phyloP scores from a whole-genome alignment of 2,113 vertebrate species.

The Alosa alosa region DNA sequence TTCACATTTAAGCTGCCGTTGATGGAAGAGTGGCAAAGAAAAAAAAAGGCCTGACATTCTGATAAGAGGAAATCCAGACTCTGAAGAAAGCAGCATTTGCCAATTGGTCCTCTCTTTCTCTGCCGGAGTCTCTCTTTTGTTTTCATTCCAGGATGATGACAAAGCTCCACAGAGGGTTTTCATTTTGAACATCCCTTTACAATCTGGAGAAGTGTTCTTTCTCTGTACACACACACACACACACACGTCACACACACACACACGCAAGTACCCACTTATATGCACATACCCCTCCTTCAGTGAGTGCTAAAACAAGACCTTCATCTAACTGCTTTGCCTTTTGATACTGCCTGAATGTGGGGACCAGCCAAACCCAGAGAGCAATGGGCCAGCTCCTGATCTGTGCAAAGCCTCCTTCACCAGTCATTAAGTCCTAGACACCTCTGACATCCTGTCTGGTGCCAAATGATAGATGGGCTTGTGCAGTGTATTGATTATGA shows the following conservation, averaged over 20 bases:
- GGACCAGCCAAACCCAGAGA: background rate
- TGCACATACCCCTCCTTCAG: background rate
- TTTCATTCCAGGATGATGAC: conserved; percentile 63
- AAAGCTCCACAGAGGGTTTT: conserved; percentile 62
- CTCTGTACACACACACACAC: conserved; percentile 15
- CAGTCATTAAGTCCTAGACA: conserved; percentile 21
- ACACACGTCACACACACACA: conserved; percentile 28
- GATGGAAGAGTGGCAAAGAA: conserved; percentile 53
- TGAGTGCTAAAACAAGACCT: background rate
- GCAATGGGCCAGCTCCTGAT: conserved; percentile 31
- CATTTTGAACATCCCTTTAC: conserved; percentile 57
- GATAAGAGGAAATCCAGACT: conserved; percentile 57
- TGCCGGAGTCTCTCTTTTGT: conserved; percentile 55
- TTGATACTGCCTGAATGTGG: conserved; percentile 39
- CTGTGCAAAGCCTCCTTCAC: conserved; percentile 42
- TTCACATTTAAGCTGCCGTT: conserved; percentile 63
- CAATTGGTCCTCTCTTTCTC: conserved; percentile 43
- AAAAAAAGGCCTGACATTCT: conserved; percentile 64
- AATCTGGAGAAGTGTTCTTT: conserved; percentile 24
- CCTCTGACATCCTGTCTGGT: conserved; percentile 38
- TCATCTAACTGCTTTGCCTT: conserved; percentile 29
- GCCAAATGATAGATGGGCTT: conserved; percentile 43
- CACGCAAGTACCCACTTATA: conserved; percentile 33
- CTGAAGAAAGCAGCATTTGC: conserved; percentile 40
- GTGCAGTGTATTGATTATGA: conserved; percentile 30